A percentile compares a stretch with the other conserved stretches of the same genome.
These are phyloP conservation scores for Exephanes ischioxanthus DNA, from an alignment of 2,888 invertebrate species.

Conservation along the genomic window DNA sequence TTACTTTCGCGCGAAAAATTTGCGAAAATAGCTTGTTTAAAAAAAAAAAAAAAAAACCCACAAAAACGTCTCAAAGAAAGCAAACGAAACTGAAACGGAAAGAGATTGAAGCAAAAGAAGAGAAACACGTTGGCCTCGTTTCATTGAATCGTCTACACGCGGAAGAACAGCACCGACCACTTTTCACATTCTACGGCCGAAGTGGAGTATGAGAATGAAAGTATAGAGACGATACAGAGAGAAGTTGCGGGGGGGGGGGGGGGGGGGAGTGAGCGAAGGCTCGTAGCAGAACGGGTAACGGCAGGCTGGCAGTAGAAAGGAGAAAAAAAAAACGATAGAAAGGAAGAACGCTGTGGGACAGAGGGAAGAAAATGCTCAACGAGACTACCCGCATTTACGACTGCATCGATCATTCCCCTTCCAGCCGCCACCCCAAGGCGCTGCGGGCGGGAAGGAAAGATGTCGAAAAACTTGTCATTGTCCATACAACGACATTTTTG, in stretches of 20 bases:
- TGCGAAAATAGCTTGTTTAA: neutral
- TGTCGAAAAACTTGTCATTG: conserved; percentile 20
- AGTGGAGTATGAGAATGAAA: conserved; percentile 35
- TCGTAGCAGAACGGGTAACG: neutral
- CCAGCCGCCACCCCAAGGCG: neutral
- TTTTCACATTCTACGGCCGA: conserved; percentile 41
- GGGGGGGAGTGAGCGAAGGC: conserved; percentile 3
- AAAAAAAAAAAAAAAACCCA: neutral
- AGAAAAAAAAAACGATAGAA: conserved; percentile 10
- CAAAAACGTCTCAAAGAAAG: neutral
- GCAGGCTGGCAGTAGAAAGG: neutral
- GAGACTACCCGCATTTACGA: conserved; percentile 49
- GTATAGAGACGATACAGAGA: conserved; percentile 14
- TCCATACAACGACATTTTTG: neutral
- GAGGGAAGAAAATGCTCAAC: conserved; percentile 30
- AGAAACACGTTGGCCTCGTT: conserved; percentile 40
- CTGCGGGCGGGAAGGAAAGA: neutral
- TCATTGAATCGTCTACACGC: conserved; percentile 43
- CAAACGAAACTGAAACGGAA: conserved; percentile 21
- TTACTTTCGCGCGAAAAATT: too few species aligned
- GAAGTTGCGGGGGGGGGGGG: neutral
- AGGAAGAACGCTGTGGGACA: conserved; percentile 28
- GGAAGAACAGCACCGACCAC: conserved; percentile 33
- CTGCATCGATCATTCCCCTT: conserved; percentile 49
- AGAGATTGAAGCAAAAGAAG: neutral